Evolutionary conservation across 2,888 invertebrate species (phyloP), one percentile per base, ranked within the genome.

Genomic region (Poecilus cupreus): DNA sequence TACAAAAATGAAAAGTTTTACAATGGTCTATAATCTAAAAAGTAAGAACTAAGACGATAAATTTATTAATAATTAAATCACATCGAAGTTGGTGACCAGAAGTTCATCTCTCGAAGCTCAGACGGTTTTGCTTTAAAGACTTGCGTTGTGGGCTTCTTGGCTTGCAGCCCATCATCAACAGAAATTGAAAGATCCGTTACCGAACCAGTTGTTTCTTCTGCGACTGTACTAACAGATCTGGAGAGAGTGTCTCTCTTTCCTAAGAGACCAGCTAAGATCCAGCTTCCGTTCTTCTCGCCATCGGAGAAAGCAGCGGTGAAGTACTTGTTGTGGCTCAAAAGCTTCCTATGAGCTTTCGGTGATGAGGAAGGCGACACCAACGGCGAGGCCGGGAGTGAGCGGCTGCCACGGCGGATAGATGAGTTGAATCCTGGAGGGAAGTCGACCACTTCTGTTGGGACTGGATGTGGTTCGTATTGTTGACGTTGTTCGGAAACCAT

Each of bases 31-130:
- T 0, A 37, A 39, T 20, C 18, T 60, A 60, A 60, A 26, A 60
- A 26, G 13, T 13, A 24, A 26, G 8, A 54, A 54, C n/a, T 22
- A 20, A 49, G 13, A 49, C 46, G 11, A 68, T 39, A 70, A 26
- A 39, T 22, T 20, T 39, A 13, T 64, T 32, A 37, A 74, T 22
- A 74, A 32, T 39, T n/a, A 78, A 81, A 39, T 89, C 92, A 96
- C 95, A 95, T 95, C 0, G 95, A 95, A 6, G 95, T 95, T 0
- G 96, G 96, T 4, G 95, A 94, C 95, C 95, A 95, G 89, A 95
- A 96, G 88, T 96, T 96, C 93, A 96, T 94, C 89, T 96, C 96
- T 60, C 95, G 89, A 11, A 95, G 89, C 86, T 95, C 95, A 0
- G 95, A 93, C 0, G 94, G 93, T 86, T 92, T 93, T 0, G 93